phyloP scores from a whole-genome alignment of 1,140 invertebrate species.

The Lordiphosa clarofinis region DNA sequence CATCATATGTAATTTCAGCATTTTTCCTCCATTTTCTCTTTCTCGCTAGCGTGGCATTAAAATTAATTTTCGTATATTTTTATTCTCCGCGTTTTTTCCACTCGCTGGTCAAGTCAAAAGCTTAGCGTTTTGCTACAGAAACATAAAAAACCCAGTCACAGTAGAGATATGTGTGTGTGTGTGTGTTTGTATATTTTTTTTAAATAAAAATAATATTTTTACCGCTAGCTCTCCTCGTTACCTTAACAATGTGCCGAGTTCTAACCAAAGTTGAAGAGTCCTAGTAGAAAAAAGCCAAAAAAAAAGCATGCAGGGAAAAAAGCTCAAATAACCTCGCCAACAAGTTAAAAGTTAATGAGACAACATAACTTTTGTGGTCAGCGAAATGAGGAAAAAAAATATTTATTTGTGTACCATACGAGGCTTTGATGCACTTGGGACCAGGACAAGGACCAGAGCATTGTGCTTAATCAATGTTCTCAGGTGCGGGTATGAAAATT shows the following conservation, averaged over 20 bases:
- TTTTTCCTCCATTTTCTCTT: conserved; percentile 26
- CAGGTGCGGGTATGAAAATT: conserved; percentile 3
- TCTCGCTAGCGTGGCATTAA: conserved; percentile 59
- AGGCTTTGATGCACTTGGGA: conserved; percentile 22
- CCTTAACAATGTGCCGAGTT: conserved; percentile 68
- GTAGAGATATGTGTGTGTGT: neutral
- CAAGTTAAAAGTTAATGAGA: conserved; percentile 79
- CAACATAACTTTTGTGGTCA: conserved; percentile 76
- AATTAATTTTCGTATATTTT: conserved; percentile 73
- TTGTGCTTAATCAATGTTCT: conserved; percentile 41
- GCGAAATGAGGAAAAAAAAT: conserved; percentile 60
- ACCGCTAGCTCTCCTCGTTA: conserved; percentile 56
- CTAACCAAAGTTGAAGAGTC: conserved; percentile 54
- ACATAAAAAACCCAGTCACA: conserved; percentile 9
- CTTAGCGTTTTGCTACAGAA: conserved; percentile 39
- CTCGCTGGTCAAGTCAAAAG: conserved; percentile 65
- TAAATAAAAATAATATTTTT: conserved; percentile 72
- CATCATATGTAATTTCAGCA: conserved; percentile 74
- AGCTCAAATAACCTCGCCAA: conserved; percentile 66
- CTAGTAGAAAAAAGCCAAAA: conserved; percentile 22
- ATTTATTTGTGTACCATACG: neutral
- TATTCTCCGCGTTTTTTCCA: conserved; percentile 57
- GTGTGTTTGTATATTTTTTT: too few relatives aligned
- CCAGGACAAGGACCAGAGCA: neutral
- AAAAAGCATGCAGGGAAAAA: conserved; percentile 31